phyloP scores from a whole-genome alignment of 2,888 invertebrate species.

The Caenorhabditis panamensis region DNA sequence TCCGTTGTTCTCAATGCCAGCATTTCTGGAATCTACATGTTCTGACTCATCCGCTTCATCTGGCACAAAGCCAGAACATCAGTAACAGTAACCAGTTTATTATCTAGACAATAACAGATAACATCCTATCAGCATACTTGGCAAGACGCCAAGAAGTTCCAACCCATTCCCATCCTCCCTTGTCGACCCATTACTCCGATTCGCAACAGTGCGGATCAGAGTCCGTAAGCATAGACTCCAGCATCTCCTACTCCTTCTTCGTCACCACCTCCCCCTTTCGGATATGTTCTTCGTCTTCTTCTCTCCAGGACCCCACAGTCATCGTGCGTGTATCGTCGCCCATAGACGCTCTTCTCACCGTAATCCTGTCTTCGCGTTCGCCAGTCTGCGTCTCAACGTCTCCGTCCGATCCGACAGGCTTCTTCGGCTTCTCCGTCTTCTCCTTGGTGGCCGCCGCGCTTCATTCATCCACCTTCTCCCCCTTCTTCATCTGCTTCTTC shows the following conservation, averaged over 20 bases:
- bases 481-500: conserved; percentile 32
- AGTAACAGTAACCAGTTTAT: conserved; percentile 5
- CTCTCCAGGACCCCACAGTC: conserved; percentile 33
- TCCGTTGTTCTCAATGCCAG: conserved; percentile 25
- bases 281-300: conserved; percentile 42
- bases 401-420: conserved; percentile 24
- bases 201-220: conserved; percentile 19
- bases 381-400: conserved; percentile 45
- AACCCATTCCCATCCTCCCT: conserved; percentile 4
- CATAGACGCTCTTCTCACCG: conserved; percentile 47
- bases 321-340: conserved; percentile 34
- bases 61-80: not conserved
- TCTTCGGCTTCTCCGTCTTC: conserved; percentile 38
- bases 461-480: conserved; percentile 42
- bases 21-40: too few species aligned
- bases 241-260: conserved; percentile 28
- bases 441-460: conserved; percentile 45
- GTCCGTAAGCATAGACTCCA: conserved; percentile 18
- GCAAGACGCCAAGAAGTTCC: conserved; percentile 8
- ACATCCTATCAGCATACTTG: not conserved
- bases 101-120: not conserved
- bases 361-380: conserved; percentile 58
- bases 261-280: conserved; percentile 28
- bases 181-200: conserved; percentile 14
- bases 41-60: not conserved